These are phyloP conservation scores for Muscicapa striata DNA, from an alignment of 2,797 vertebrate genomes.

Conservation along the genomic window DNA sequence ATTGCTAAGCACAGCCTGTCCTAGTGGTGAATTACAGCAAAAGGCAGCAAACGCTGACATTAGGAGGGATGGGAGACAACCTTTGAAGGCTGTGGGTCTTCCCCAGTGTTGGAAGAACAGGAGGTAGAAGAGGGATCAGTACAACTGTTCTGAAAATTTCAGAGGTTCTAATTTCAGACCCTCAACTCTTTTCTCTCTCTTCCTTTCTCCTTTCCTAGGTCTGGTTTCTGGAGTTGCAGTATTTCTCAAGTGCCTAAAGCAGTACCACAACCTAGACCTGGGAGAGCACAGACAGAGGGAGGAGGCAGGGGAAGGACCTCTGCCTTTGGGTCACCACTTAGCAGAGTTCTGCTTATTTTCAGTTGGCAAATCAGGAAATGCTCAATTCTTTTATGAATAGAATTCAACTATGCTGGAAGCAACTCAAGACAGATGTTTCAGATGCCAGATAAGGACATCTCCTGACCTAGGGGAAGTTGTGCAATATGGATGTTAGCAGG, in stretches of 20 bases:
- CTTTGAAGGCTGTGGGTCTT: neutral
- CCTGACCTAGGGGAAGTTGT: conserved; percentile 36
- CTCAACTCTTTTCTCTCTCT: neutral
- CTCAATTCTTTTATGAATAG: neutral
- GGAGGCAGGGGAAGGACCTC: neutral
- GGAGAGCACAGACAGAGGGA: neutral
- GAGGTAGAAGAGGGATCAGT: neutral
- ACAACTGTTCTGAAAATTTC: neutral
- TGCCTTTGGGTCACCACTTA: neutral
- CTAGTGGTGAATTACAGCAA: neutral
- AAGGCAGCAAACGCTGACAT: neutral
- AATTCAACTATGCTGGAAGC: conserved; percentile 22
- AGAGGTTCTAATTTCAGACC: neutral
- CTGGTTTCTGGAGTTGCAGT: neutral
- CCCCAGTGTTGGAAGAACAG: neutral
- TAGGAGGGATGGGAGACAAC: neutral
- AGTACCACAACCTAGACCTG: neutral
- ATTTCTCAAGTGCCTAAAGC: neutral
- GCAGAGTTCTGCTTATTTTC: neutral
- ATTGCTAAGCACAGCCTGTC: neutral
- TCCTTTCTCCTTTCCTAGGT: neutral
- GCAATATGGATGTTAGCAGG: neutral
- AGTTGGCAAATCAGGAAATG: neutral
- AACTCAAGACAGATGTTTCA: conserved; percentile 24
- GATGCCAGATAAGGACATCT: conserved; percentile 39